A percentile compares a stretch with the other conserved stretches of the same genome.
Conservation (phyloP, 2,888 invertebrate species). For the Eristalinus sepulchralis region DNA sequence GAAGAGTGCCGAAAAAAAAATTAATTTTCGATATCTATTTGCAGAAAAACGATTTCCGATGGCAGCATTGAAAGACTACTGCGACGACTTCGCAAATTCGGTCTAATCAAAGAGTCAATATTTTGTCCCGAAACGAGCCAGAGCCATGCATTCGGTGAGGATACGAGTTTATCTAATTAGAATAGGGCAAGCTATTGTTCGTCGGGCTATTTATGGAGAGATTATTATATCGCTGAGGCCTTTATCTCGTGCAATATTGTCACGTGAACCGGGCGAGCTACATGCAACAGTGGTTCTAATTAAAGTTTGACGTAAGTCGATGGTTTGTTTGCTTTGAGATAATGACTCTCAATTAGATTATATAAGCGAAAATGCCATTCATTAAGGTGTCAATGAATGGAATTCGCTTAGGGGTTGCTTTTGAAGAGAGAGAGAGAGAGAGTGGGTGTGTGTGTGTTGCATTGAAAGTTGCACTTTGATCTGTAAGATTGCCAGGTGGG, state of each 20-base stretch:
- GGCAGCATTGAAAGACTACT: neutral
- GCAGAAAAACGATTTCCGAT: constrained; percentile 20
- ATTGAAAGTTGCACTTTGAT: neutral
- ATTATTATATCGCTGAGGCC: neutral
- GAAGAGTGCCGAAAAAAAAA: neutral
- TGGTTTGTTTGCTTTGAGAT: neutral
- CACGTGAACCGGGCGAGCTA: constrained; percentile 26
- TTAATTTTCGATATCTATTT: constrained; percentile 40
- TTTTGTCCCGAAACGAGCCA: neutral
- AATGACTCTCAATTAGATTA: constrained; percentile 11
- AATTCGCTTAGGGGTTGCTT: neutral
- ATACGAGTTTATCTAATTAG: constrained; percentile 9
- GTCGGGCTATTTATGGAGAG: neutral
- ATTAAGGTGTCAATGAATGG: constrained; percentile 24
- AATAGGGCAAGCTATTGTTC: constrained; percentile 1
- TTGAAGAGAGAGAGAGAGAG: neutral
- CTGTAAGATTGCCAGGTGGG: neutral
- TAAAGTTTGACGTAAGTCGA: constrained; percentile 13
- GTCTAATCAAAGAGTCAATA: constrained; percentile 8
- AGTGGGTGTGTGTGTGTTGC: neutral
- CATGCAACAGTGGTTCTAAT: constrained; percentile 4
- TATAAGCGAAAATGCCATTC: constrained; percentile 8
- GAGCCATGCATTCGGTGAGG: neutral
- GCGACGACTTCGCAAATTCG: neutral
- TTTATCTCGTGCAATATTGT: constrained; percentile 34